Percentiles rank a stretch among this genome's conserved stretches.
These are phyloP conservation scores for Linnaemya vulpina DNA, from an alignment of 2,888 invertebrate species.

Conservation along the genomic window DNA sequence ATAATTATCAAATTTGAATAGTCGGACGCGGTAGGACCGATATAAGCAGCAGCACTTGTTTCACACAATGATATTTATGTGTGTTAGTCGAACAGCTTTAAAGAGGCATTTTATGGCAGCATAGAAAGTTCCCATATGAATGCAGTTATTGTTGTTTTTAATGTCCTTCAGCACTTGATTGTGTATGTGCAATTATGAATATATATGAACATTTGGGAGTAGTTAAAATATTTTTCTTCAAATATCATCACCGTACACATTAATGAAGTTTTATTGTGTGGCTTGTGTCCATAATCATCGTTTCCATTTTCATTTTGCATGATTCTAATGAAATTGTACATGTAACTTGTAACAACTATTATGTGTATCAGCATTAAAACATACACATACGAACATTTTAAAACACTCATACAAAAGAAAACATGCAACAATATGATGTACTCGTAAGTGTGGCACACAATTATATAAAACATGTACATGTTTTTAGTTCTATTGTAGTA, in stretches of 20 bases:
- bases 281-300: slow-evolving; percentile 43
- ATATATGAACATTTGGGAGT: slow-evolving; percentile 6
- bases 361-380: neutral
- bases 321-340: neutral
- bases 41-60: neutral
- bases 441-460: neutral
- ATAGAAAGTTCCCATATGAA: slow-evolving; percentile 3
- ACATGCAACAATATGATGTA: neutral
- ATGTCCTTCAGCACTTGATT: neutral
- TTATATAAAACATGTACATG: neutral
- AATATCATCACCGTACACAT: slow-evolving; percentile 44
- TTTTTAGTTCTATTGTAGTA: slow-evolving; percentile 7
- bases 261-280: slow-evolving; percentile 58
- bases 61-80: slow-evolving; percentile 11
- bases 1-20: too few relatives aligned
- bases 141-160: slow-evolving; percentile 25
- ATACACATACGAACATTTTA: neutral
- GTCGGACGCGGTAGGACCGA: too few relatives aligned
- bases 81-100: neutral
- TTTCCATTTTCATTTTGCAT: slow-evolving; percentile 32
- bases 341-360: slow-evolving; percentile 36
- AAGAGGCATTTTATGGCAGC: neutral
- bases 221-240: slow-evolving; percentile 27
- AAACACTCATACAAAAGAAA: neutral
- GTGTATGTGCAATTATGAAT: neutral